phyloP scores from a whole-genome alignment of 2,113 vertebrate species.

The Theristicus caerulescens region DNA sequence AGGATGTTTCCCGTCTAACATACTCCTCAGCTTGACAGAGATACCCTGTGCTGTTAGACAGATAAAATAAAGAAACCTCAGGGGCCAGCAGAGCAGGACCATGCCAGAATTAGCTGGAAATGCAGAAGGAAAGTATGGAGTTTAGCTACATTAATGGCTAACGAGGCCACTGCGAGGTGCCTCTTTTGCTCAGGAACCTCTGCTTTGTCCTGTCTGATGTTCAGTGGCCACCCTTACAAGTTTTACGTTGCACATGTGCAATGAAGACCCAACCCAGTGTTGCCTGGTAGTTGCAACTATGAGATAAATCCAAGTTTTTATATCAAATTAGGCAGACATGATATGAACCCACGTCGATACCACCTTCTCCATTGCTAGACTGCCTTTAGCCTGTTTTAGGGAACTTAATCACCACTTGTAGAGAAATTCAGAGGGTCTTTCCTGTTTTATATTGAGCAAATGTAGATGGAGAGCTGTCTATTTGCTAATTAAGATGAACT shows the following conservation, averaged over 20 bases:
- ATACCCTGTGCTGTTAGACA: background rate
- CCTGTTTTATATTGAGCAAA: background rate
- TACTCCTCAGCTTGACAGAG: background rate
- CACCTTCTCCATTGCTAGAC: background rate
- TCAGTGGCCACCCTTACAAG: background rate
- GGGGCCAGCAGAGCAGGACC: background rate
- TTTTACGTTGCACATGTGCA: background rate
- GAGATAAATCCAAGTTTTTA: background rate
- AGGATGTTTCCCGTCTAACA: background rate
- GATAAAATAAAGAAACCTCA: background rate
- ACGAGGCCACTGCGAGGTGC: background rate
- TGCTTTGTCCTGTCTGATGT: background rate
- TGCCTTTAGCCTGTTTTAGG: background rate
- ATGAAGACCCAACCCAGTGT: background rate
- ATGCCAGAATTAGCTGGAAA: background rate
- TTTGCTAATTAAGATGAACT: background rate
- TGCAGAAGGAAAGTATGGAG: background rate
- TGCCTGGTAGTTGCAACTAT: background rate
- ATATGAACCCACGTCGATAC: background rate
- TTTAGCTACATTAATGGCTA: background rate
- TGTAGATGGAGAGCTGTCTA: background rate
- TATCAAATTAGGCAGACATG: background rate
- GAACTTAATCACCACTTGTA: too few species aligned
- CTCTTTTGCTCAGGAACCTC: background rate
- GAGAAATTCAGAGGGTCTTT: background rate